Evolutionary conservation across 2,888 invertebrate genomes (phyloP).

Genomic region (Drosophila mercatorum): DNA sequence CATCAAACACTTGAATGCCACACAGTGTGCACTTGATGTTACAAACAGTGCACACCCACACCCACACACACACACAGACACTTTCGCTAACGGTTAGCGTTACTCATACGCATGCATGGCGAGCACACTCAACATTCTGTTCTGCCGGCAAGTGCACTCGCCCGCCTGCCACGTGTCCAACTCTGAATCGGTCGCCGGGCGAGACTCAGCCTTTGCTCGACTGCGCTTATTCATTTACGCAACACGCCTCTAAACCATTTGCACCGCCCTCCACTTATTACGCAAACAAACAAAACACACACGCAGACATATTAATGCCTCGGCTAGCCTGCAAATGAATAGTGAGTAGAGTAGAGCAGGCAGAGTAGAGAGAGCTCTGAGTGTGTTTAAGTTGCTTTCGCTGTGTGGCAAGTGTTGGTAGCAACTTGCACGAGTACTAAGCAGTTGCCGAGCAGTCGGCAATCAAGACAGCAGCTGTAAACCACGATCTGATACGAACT

Average conservation of each 20-base stretch:
- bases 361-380: constrained; percentile 28
- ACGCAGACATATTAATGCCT: constrained; percentile 40
- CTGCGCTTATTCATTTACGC: constrained; percentile 78
- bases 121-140: constrained; percentile 72
- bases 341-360: constrained; percentile 48
- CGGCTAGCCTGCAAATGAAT: constrained; percentile 74
- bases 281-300: constrained; percentile 44
- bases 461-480: constrained; percentile 33
- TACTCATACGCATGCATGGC: constrained; percentile 78
- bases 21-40: constrained; percentile 64
- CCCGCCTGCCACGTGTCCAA: constrained; percentile 64
- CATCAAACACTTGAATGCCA: constrained; percentile 74
- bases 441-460: constrained; percentile 29
- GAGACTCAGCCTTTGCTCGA: constrained; percentile 45
- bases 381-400: constrained; percentile 47
- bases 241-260: constrained; percentile 55
- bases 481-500: constrained; percentile 21
- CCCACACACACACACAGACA: constrained; percentile 14
- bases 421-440: constrained; percentile 21
- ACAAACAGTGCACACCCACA: constrained; percentile 24
- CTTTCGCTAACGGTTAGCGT: constrained; percentile 42
- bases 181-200: constrained; percentile 16
- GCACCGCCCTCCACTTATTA: constrained; percentile 69
- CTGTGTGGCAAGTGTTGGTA: constrained; percentile 51
- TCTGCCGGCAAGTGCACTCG: constrained; percentile 67